phyloP scores from a whole-genome alignment of 2,797 vertebrate genomes.

The Masticophis lateralis region DNA sequence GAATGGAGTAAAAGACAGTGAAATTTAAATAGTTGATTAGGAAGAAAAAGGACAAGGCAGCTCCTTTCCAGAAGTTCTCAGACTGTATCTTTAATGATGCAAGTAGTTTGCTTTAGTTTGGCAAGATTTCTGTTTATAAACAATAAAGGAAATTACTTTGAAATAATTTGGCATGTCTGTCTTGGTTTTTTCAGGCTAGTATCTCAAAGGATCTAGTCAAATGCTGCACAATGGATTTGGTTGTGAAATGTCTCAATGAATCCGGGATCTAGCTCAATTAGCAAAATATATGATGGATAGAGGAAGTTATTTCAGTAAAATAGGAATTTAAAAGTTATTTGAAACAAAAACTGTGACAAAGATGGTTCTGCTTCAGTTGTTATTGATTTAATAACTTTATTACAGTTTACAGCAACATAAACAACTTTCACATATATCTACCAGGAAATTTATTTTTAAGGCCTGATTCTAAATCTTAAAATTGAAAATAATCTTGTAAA shows the following conservation, averaged over 20 bases:
- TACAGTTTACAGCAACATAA: background rate
- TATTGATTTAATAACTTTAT: background rate
- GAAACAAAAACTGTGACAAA: background rate
- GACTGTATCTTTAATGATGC: background rate
- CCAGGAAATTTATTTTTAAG: accelerated
- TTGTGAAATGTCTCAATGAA: background rate
- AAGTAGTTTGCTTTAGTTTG: background rate
- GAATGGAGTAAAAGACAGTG: background rate
- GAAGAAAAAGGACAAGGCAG: background rate
- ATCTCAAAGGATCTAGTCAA: background rate
- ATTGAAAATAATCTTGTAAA: slow-evolving; percentile 25
- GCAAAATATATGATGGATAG: background rate
- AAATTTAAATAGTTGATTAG: background rate
- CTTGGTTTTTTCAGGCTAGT: background rate
- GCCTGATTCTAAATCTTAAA: background rate
- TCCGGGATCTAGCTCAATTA: background rate
- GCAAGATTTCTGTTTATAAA: background rate
- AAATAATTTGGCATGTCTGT: background rate
- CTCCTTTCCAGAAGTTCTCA: background rate
- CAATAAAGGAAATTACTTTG: background rate
- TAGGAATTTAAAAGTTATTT: background rate
- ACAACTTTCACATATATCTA: background rate
- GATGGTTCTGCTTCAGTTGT: background rate
- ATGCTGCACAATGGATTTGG: background rate
- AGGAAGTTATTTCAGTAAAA: background rate